Percentiles rank a stretch among this genome's conserved stretches.
phyloP scores from a whole-genome alignment of 2,888 invertebrate genomes.

The Minunthozetes semirufus region DNA sequence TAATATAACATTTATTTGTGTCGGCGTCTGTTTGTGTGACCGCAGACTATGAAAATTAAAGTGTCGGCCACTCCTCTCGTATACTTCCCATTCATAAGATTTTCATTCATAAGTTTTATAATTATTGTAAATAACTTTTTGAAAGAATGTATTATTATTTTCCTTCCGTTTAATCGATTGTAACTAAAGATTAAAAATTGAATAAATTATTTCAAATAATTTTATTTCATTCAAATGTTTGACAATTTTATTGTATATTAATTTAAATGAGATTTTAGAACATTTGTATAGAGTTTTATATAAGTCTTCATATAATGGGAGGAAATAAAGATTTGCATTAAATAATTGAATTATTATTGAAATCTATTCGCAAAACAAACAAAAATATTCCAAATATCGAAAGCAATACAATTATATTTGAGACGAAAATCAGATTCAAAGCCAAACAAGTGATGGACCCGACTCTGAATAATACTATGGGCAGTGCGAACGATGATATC shows the following conservation, averaged over 20 bases:
- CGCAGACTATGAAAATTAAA: conserved; percentile 10
- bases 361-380: background rate
- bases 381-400: background rate
- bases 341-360: background rate
- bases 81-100: background rate
- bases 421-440: background rate
- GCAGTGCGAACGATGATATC: conserved; percentile 20
- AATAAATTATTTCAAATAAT: background rate
- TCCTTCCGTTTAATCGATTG: background rate
- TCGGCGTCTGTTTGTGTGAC: conserved; percentile 15
- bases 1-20: background rate
- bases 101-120: background rate
- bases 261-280: too few species aligned
- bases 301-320: too few species aligned
- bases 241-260: too few species aligned
- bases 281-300: too few species aligned
- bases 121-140: background rate
- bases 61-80: background rate
- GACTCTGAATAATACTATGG: background rate
- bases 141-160: too few species aligned
- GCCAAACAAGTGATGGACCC: conserved; percentile 8
- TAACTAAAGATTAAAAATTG: background rate
- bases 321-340: too few species aligned
- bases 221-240: background rate
- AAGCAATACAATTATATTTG: conserved; percentile 18